Base-by-base conservation (phyloP, 2,113 vertebrate genomes). In the Cervus canadensis region DNA sequence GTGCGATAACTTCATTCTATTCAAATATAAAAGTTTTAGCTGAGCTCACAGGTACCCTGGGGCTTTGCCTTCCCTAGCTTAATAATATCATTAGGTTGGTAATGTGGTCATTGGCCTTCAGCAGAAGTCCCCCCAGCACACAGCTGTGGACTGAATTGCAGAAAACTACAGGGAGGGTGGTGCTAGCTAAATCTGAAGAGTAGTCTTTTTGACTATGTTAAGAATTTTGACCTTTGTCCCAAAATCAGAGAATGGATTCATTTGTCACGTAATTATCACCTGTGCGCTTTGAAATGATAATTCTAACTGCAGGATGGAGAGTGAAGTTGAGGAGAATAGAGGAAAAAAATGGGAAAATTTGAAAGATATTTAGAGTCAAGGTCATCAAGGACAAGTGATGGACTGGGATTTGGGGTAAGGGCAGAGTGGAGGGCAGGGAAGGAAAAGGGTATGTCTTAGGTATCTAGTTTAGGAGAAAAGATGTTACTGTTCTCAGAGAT, bases 71-170 rank as follows among this genome's bases (percentile, higher is more conserved):
- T 50, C 43, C 28, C 4, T 93, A 25, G 3, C 57, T 9, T 1
- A 45, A 3, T 48, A 13, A 23, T 50, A 30, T 23, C 1, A 23
- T 30, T 13, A 56, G 6, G 8, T 6, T 50, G 9, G 33, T 25
- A 28, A 57, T 4, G 6, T 7, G 28, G 1, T 62, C 36, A 36
- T 0, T 5, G 23, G 2, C 12, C 50, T 45, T 50, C 2, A 14
- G 19, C 6, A 60, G 40, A 64, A 45, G 19, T n/a, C 33, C 16
- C 2, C 10, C 21, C 23, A 16, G 6, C 6, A 28, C 36, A 40
- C 2, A 89, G 7, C 1, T n/a, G 12, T 17, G 9, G 1, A 21
- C 25, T 14, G 9, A 62, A 62, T 6, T 36, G 43, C 1, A 52
- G n/a, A 71, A 96, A 40, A 43, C 7, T 57, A 25, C 26, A 5